Evolutionary conservation across 2,888 invertebrate genomes (phyloP).

Genomic region (Andrena marginata): DNA sequence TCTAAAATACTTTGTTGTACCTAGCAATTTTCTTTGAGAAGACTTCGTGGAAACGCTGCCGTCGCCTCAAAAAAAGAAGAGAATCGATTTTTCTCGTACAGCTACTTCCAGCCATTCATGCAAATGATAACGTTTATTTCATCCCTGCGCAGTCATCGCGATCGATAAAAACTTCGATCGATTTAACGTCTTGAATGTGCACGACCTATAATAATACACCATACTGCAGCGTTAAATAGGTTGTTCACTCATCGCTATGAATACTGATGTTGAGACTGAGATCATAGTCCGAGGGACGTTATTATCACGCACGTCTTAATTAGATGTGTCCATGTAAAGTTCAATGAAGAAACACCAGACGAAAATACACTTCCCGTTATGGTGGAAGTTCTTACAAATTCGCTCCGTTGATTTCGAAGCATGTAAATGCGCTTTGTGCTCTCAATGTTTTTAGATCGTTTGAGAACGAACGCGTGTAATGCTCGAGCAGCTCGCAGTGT

Average conservation of each 20-base stretch:
- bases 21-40: background rate
- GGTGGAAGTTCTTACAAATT: background rate
- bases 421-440: background rate
- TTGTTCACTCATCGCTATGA: conserved; percentile 39
- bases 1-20: background rate
- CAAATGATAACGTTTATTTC: background rate
- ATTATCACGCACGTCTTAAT: conserved; percentile 39
- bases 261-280: conserved; percentile 5
- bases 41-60: background rate
- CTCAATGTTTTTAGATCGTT: background rate
- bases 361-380: conserved; percentile 36
- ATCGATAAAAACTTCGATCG: conserved; percentile 2
- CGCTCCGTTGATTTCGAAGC: background rate
- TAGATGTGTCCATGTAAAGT: conserved; percentile 32
- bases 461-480: background rate
- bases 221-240: background rate
- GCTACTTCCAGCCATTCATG: background rate
- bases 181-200: background rate
- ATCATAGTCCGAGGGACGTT: conserved; percentile 27
- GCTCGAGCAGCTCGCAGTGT: background rate
- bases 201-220: background rate
- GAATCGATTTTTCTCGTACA: background rate
- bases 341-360: background rate
- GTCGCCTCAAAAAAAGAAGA: background rate
- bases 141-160: background rate